Evolutionary conservation across 2,888 invertebrate genomes (phyloP), one percentile per base, ranked within the genome.

Genomic region (Plagodis dolabraria): DNA sequence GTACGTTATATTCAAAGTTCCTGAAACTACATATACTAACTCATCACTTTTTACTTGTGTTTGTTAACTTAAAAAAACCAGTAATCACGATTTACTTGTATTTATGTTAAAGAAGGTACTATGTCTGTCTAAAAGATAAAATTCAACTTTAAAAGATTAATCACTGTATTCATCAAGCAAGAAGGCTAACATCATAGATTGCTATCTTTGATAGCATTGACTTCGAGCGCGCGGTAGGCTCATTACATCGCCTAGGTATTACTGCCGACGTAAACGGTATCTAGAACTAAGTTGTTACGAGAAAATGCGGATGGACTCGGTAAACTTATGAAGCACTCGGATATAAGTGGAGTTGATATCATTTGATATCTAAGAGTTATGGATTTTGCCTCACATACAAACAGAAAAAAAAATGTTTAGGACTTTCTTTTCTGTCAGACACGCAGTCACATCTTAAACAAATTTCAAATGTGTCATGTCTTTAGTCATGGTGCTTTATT

Each of bases 161-260:
- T 0, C n/a, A 45, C 60, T 56, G 60, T 11, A 6, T 10, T 35
- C 33, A n/a, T 46, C 33, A 7, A 33, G 5, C 7, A 12, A 53
- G 11, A 36, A 12, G 49, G 56, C 22, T 46, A 60, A 53, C 56
- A 53, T 57, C 46, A 60, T 57, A 69, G 77, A 83, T 77, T 65
- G 59, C 67, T 69, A 80, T 80, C 76, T 70, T 57, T 65, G 51
- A 68, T 65, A 70, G 53, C 58, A 64, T 56, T 48, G 50, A 63
- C 49, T 59, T 47, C 35, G 33, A 63, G 43, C 46, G 48, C 48
- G 48, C 51, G 34, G 57, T 58, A 58, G 59, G 48, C 60, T 61
- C 68, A 62, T 67, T 69, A 65, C 54, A 67, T 60, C 53, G 60
- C 51, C 64, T 63, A 48, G 57, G 53, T 53, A 49, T 45, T 51